These are phyloP conservation scores for Fopius arisanus DNA, from an alignment of 1,140 invertebrate species.

Conservation along the genomic window DNA sequence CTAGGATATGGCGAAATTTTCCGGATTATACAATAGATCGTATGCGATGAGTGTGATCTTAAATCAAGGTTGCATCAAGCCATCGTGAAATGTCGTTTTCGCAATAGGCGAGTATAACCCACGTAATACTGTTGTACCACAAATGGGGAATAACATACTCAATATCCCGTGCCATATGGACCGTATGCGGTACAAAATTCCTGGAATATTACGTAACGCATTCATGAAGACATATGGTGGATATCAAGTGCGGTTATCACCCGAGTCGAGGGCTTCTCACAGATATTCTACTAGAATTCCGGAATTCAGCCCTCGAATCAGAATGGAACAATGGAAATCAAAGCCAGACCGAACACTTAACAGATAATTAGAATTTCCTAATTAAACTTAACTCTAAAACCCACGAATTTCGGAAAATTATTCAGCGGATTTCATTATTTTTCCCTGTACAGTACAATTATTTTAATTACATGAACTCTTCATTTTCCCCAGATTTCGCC, in stretches of 20 bases:
- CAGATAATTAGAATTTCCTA: too few species aligned
- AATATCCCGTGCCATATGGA: constrained; percentile 24
- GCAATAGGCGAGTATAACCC: constrained; percentile 5
- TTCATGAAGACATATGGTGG: neutral
- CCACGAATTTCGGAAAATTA: too few species aligned
- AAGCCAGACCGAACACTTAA: too few species aligned
- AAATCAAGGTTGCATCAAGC: constrained; percentile 31
- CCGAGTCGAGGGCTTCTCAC: too few species aligned
- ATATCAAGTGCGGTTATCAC: neutral
- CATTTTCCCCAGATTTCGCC: too few species aligned
- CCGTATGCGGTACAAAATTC: constrained; percentile 5
- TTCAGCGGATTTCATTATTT: too few species aligned
- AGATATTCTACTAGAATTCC: too few species aligned
- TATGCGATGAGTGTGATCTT: neutral
- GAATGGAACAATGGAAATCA: too few species aligned
- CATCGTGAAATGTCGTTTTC: constrained; percentile 18
- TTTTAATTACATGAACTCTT: too few species aligned
- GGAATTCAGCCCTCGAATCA: too few species aligned
- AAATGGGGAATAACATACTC: constrained; percentile 1
- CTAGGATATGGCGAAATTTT: neutral
- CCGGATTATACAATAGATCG: neutral
- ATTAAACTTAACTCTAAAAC: too few species aligned
- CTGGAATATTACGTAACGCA: constrained; percentile 10
- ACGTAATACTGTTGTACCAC: constrained; percentile 17
- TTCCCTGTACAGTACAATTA: too few species aligned